A percentile compares a stretch with the other conserved stretches of the same genome.
Evolutionary conservation across 2,797 vertebrate genomes (phyloP).

Genomic region (Tinamus major): DNA sequence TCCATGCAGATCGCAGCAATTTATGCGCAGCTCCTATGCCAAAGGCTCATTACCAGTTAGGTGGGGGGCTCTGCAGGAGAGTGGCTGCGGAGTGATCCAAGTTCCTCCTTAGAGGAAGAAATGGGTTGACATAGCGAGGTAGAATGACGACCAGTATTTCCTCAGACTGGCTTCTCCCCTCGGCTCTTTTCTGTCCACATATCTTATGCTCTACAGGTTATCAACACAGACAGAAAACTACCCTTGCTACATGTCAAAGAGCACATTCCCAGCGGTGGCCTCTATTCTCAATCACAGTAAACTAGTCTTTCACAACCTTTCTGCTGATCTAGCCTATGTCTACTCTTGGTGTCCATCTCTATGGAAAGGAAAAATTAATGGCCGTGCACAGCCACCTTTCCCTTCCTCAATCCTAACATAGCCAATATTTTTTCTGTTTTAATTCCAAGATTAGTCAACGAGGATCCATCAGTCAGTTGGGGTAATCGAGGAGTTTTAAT

Average conservation of each 20-base stretch:
- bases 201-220: fast-evolving
- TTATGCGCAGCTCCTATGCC: fast-evolving
- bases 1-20: fast-evolving
- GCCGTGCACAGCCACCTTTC: neutral
- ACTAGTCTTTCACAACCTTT: neutral
- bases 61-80: fast-evolving
- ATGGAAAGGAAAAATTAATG: neutral
- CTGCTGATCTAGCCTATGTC: neutral
- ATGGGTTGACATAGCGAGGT: fast-evolving
- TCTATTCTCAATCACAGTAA: neutral
- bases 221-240: neutral
- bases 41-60: fast-evolving
- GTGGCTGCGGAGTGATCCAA: fast-evolving
- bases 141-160: fast-evolving
- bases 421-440: neutral
- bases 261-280: neutral
- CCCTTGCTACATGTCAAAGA: neutral
- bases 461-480: neutral
- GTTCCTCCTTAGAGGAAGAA: neutral
- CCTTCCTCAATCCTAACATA: neutral
- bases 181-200: fast-evolving
- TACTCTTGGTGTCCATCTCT: neutral
- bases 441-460: neutral
- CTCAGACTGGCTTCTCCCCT: neutral
- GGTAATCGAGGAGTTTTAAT: neutral